These are phyloP conservation scores for Dione juno DNA, from an alignment of 2,888 invertebrate genomes.

Conservation along the genomic window DNA sequence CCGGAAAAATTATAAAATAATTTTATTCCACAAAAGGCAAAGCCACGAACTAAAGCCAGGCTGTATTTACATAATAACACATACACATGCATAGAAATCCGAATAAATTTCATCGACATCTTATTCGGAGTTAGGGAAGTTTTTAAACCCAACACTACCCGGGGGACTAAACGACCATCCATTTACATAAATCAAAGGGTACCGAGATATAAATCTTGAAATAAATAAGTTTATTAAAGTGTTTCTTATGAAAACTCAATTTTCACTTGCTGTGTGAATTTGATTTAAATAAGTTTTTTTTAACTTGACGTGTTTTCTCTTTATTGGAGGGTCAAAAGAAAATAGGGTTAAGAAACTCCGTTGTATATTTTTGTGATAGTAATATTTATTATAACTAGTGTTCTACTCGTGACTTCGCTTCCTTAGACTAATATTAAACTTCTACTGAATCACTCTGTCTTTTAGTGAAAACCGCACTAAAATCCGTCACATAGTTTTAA, in stretches of 20 bases:
- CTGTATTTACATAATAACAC: neutral
- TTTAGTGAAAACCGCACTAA: too few relatives aligned
- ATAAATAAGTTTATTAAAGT: constrained; percentile 48
- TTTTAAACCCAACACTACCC: constrained; percentile 19
- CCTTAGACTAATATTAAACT: too few relatives aligned
- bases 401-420: too few relatives aligned
- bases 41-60: neutral
- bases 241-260: constrained; percentile 15
- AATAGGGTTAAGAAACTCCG: too few relatives aligned
- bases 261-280: neutral
- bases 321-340: too few relatives aligned
- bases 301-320: too few relatives aligned
- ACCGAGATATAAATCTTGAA: constrained; percentile 43
- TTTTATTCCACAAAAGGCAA: neutral
- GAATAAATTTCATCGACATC: constrained; percentile 25
- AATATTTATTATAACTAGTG: too few relatives aligned
- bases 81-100: constrained; percentile 8
- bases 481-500: too few relatives aligned
- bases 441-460: too few relatives aligned
- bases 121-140: constrained; percentile 24
- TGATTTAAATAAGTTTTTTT: too few relatives aligned
- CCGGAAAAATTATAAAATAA: neutral
- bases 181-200: constrained; percentile 49
- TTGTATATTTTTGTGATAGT: too few relatives aligned
- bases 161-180: constrained; percentile 39